These are phyloP conservation scores for Andrena haemorrhoa DNA, from an alignment of 2,888 invertebrate species.

Conservation along the genomic window DNA sequence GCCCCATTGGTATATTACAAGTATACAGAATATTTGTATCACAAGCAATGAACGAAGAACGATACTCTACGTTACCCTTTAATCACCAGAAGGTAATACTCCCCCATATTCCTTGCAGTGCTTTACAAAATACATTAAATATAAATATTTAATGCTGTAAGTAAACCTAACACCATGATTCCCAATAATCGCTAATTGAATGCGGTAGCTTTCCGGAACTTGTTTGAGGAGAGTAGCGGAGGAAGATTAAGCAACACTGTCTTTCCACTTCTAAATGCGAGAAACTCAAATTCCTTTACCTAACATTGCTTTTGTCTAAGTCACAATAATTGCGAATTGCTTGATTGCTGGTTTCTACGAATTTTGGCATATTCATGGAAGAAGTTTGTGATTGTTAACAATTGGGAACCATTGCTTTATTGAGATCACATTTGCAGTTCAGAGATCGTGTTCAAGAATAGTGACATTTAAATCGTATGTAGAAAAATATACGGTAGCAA, in stretches of 20 bases:
- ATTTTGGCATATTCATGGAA: conserved; percentile 28
- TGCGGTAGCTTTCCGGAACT: not conserved
- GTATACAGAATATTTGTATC: conserved; percentile 19
- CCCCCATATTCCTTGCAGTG: conserved; percentile 25
- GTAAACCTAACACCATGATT: conserved; percentile 36
- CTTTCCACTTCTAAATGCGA: no score
- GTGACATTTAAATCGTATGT: conserved; percentile 46
- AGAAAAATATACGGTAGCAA: conserved; percentile 62
- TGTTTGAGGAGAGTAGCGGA: not conserved
- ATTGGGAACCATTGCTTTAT: conserved; percentile 46
- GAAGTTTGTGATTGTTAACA: conserved; percentile 5
- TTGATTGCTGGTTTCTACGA: not conserved
- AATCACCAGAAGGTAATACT: conserved; percentile 37
- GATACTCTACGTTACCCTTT: conserved; percentile 23
- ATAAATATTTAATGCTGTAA: conserved; percentile 3
- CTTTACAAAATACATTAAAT: conserved; percentile 39
- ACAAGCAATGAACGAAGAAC: conserved; percentile 18
- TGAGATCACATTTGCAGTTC: conserved; percentile 53
- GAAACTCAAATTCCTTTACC: no score
- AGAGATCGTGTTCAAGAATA: conserved; percentile 49
- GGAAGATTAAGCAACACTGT: not conserved
- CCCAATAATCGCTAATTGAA: conserved; percentile 29
- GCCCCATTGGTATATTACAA: conserved; percentile 20
- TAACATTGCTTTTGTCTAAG: no score
- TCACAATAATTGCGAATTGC: not conserved